Conservation (phyloP, 2,888 invertebrate species). For the Gryllus longicercus region DNA sequence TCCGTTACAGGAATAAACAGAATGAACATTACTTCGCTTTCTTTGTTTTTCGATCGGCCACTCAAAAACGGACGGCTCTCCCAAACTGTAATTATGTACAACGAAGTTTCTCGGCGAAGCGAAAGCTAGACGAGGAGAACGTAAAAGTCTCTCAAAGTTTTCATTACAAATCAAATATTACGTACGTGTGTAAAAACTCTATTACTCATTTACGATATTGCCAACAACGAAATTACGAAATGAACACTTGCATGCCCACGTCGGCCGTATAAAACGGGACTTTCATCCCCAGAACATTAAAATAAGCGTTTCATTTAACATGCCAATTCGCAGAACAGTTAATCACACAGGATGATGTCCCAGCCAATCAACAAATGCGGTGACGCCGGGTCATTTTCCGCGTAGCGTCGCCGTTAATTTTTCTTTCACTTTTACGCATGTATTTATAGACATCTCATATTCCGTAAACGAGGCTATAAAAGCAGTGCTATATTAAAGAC, state of each 20-base stretch:
- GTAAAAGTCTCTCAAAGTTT: neutral
- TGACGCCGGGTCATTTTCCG: conserved; percentile 8
- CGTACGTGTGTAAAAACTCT: neutral
- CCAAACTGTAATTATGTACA: neutral
- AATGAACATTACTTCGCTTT: neutral
- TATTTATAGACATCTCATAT: conserved; percentile 17
- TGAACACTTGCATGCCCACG: neutral
- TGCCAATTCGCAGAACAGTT: conserved; percentile 17
- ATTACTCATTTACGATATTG: conserved; percentile 10
- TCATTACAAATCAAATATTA: conserved; percentile 17
- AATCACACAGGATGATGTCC: conserved; percentile 8
- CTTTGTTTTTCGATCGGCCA: neutral
- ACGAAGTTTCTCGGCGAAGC: neutral
- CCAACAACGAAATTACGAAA: conserved; percentile 5
- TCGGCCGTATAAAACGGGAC: conserved; percentile 5
- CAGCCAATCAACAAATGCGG: conserved; percentile 8
- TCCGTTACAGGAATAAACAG: neutral
- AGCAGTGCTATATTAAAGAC: conserved; percentile 10
- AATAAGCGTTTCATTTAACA: conserved; percentile 17
- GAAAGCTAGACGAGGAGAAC: neutral
- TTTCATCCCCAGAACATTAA: conserved; percentile 1
- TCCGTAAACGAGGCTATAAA: conserved; percentile 17
- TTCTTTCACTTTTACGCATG: conserved; percentile 17
- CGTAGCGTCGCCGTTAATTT: neutral
- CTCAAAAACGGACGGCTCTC: conserved; percentile 5